Evolutionary conservation across 2,888 invertebrate genomes (phyloP).

Genomic region (Pharmacophagus antenor): DNA sequence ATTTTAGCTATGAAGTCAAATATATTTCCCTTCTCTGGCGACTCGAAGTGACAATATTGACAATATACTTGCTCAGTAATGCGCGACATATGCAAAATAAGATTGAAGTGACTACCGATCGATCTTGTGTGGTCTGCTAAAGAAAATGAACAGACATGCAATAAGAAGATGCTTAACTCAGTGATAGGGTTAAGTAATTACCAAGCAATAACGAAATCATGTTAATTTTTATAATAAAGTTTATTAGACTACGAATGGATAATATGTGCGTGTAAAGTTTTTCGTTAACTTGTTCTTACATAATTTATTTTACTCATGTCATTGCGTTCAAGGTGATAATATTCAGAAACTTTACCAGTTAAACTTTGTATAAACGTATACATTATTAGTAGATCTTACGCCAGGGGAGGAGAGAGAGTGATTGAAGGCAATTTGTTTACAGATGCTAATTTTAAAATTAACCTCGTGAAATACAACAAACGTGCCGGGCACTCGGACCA

Average conservation of each 20-base stretch:
- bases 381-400: conserved; percentile 49
- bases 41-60: conserved; percentile 70
- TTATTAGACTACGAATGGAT: too few species aligned
- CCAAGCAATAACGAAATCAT: too few species aligned
- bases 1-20: neutral
- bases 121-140: conserved; percentile 60
- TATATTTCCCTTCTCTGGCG: conserved; percentile 40
- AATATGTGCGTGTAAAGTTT: too few species aligned
- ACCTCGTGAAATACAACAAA: conserved; percentile 74
- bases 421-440: conserved; percentile 69
- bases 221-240: too few species aligned
- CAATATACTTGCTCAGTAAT: conserved; percentile 70
- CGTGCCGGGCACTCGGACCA: conserved; percentile 70
- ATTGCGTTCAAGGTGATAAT: neutral
- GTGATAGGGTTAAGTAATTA: neutral
- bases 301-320: too few species aligned
- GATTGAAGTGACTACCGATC: conserved; percentile 53
- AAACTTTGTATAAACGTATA: conserved; percentile 35
- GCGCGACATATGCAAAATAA: conserved; percentile 75
- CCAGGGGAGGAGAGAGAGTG: conserved; percentile 53
- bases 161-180: neutral
- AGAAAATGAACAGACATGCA: conserved; percentile 9
- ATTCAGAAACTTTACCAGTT: conserved; percentile 5
- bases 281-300: too few species aligned
- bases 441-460: conserved; percentile 77